Base-by-base conservation (phyloP, 2,888 invertebrate genomes). In the Cryptosula pallasiana region DNA sequence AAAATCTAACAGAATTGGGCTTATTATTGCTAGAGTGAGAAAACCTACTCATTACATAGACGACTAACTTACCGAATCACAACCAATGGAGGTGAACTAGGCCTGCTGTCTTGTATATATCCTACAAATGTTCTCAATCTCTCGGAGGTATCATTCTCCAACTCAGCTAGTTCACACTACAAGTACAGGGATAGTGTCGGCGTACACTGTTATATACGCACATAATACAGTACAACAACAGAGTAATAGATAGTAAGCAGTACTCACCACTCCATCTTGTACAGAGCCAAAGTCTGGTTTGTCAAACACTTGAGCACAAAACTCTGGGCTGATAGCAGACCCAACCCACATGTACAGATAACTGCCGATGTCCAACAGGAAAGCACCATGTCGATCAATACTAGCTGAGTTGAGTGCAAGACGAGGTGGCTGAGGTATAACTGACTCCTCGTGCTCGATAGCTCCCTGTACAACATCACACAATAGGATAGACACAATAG, bases 361-460 rank as follows among this genome's bases (percentile, higher is more conserved):
- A 72, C 91, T 90, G 13, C 94, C 94, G 76, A 91, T 90, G 85
- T 99, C 98, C 84, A 99, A 86, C 1, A 99, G 87, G 84, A 95
- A 99, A 13, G 92, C 93, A 35, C 97, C 98, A 74, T 88, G 88
- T 0, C 90, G 87, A 81, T 91, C 91, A 71, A 94, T 83, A 75
- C 88, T 86, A 75, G 88, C 88, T 74, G 93, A 92, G 1, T 94
- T 91, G 69, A 98, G 87, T 80, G 95, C 95, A 73, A 97, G 82
- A 34, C 91, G 88, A 0, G 92, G 91, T 76, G 95, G 92, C 77
- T 84, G 83, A 34, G 85, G 82, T 25, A 85, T 77, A 57, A 82
- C 78, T 72, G 77, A 73, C 57, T 82, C 84, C 45, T 79, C 82
- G 69, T 81, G 80, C 69, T 79, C 79, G 35, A 82, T 78, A 29